A percentile compares a stretch with the other conserved stretches of the same genome.
These are phyloP conservation scores for Drosophila leontia DNA, from an alignment of 1,140 invertebrate species.

Conservation along the genomic window DNA sequence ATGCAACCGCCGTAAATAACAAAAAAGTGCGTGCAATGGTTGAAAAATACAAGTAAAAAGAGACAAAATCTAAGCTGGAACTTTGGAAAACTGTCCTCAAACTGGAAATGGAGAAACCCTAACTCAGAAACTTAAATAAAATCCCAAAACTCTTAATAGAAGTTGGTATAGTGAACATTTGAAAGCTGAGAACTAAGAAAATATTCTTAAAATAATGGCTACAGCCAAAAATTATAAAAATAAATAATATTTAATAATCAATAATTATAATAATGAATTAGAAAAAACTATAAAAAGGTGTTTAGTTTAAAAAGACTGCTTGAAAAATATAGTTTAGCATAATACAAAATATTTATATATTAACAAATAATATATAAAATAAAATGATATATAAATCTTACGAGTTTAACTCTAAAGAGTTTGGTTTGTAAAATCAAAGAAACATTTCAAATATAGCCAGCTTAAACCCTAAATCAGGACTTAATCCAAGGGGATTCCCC, in stretches of 20 bases:
- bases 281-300: neutral
- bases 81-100: neutral
- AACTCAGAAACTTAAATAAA: conserved; percentile 6
- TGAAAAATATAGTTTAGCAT: neutral
- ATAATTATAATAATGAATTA: neutral
- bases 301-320: conserved; percentile 2
- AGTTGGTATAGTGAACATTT: neutral
- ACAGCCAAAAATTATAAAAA: neutral
- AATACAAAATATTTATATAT: neutral
- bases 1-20: conserved; percentile 34
- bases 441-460: neutral
- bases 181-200: neutral
- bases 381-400: neutral
- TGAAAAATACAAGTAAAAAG: conserved; percentile 14
- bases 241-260: too few relatives aligned
- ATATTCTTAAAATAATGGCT: neutral
- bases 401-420: neutral
- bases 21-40: conserved; percentile 59
- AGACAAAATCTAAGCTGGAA: neutral
- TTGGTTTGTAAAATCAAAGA: conserved; percentile 1
- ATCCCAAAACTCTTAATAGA: neutral
- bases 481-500: conserved; percentile 1
- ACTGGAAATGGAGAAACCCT: neutral
- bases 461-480: neutral
- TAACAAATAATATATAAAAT: neutral